These are phyloP conservation scores for Gorsachius magnificus DNA, from an alignment of 2,797 vertebrate genomes.

Conservation along the genomic window DNA sequence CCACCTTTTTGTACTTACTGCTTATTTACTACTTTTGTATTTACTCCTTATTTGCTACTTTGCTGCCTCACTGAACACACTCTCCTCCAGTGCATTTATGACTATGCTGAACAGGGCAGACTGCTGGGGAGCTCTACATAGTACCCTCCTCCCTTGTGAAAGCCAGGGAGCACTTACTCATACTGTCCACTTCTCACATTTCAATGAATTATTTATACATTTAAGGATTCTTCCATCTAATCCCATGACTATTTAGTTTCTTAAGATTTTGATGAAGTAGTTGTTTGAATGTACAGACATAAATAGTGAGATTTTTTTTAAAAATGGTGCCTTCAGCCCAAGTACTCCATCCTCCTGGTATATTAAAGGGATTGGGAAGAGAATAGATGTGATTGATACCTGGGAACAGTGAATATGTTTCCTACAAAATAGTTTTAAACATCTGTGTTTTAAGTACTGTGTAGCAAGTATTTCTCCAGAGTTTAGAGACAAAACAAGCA, in stretches of 20 bases:
- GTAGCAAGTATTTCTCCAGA: background rate
- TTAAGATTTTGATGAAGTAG: background rate
- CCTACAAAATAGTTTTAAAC: background rate
- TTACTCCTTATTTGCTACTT: background rate
- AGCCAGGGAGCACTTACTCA: background rate
- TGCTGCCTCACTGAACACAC: background rate
- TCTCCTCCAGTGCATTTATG: background rate
- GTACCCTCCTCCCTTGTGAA: background rate
- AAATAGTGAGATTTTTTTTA: background rate
- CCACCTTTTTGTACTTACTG: background rate
- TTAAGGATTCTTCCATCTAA: background rate
- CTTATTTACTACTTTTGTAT: background rate
- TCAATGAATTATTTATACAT: background rate
- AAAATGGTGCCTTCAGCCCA: background rate
- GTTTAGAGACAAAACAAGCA: background rate
- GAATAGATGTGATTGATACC: background rate
- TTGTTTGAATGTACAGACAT: background rate
- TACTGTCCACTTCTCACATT: background rate
- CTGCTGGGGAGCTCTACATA: background rate
- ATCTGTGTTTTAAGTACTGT: background rate
- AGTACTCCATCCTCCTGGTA: background rate
- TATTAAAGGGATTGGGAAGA: background rate
- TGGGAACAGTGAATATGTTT: background rate
- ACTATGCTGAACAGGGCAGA: background rate
- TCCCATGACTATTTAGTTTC: background rate